Evolutionary conservation across 1,140 invertebrate species (phyloP).

Genomic region (Chironomus tepperi): DNA sequence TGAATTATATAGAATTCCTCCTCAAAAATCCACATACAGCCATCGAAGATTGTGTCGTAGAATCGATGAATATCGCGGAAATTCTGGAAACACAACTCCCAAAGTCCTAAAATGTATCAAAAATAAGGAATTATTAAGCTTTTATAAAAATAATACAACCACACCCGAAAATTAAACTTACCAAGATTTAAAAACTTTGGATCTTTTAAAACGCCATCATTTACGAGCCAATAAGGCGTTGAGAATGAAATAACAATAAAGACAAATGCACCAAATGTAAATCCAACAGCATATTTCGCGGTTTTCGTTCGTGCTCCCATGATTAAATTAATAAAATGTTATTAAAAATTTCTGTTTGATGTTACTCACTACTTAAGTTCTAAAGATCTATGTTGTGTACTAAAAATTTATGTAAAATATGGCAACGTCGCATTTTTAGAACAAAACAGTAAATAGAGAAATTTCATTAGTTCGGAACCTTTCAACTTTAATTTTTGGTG

Average conservation of each 20-base stretch:
- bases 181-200: constrained; percentile 75
- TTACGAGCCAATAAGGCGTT: constrained; percentile 87
- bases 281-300: constrained; percentile 57
- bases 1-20: constrained; percentile 88
- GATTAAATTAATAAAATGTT: constrained; percentile 25
- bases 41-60: constrained; percentile 67
- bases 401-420: too few relatives aligned
- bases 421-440: too few relatives aligned
- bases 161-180: constrained; percentile 40
- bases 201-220: constrained; percentile 67
- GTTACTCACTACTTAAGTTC: too few relatives aligned
- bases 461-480: too few relatives aligned
- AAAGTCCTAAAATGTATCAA: constrained; percentile 62
- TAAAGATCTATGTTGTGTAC: too few relatives aligned
- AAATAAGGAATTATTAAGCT: constrained; percentile 28
- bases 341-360: neutral
- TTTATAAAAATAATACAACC: constrained; percentile 24
- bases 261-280: constrained; percentile 57
- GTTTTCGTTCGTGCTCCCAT: constrained; percentile 55
- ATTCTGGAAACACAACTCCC: constrained; percentile 82
- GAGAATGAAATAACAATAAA: constrained; percentile 80
- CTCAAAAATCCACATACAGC: constrained; percentile 89
- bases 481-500: too few relatives aligned
- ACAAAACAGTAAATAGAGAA: too few relatives aligned
- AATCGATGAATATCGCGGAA: constrained; percentile 74